Percentiles rank a stretch among this genome's conserved stretches.
These are phyloP conservation scores for Meles meles DNA, from an alignment of 2,113 vertebrate species.

Conservation along the genomic window DNA sequence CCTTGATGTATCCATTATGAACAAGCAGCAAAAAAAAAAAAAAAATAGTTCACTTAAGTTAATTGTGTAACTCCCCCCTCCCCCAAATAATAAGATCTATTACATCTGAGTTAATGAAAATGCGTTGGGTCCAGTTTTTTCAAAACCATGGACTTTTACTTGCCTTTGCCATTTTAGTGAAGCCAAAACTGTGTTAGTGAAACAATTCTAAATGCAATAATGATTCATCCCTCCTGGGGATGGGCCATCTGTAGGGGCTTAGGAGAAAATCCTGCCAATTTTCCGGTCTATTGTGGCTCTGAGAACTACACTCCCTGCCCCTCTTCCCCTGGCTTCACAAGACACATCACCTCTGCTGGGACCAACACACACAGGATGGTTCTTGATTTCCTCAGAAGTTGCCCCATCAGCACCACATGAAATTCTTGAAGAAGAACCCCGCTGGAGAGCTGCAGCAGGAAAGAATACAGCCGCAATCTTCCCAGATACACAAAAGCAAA, in stretches of 20 bases:
- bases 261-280: background rate
- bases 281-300: background rate
- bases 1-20: slow-evolving; percentile 53
- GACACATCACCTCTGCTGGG: background rate
- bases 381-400: background rate
- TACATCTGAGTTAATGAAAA: slow-evolving; percentile 16
- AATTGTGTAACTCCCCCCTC: background rate
- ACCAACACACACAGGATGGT: background rate
- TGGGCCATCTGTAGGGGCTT: background rate
- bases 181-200: background rate
- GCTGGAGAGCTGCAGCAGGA: background rate
- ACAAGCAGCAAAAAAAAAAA: slow-evolving; percentile 63
- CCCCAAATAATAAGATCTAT: background rate
- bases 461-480: background rate
- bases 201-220: slow-evolving; percentile 15
- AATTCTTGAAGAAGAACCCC: background rate
- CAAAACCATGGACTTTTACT: slow-evolving; percentile 2
- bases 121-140: background rate
- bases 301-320: background rate
- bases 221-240: background rate
- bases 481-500: background rate
- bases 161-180: slow-evolving; percentile 20
- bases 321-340: background rate
- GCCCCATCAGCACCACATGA: background rate
- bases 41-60: slow-evolving; percentile 47